Evolutionary conservation across 2,113 vertebrate species (phyloP).

Genomic region (Perognathus longimembris): DNA sequence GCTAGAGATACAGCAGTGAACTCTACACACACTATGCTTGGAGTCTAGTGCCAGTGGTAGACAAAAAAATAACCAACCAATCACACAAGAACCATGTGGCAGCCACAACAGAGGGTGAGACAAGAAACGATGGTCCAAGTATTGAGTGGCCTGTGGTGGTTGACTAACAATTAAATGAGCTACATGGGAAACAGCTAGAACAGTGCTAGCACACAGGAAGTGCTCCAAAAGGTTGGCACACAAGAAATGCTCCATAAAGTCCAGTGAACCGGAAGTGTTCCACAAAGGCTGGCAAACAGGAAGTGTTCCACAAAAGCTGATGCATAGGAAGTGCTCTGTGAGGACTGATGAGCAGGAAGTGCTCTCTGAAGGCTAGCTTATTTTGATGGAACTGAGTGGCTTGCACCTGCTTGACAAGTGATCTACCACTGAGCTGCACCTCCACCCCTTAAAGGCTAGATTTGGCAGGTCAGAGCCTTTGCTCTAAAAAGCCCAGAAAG

Average conservation of each 20-base stretch:
- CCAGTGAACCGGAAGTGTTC: background rate
- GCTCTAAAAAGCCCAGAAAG: conserved; percentile 61
- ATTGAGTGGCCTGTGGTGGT: background rate
- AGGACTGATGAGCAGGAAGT: background rate
- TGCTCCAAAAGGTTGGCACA: background rate
- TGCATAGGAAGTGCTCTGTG: no score
- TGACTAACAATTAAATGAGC: background rate
- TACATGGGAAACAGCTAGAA: background rate
- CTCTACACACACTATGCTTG: background rate
- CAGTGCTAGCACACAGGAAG: background rate
- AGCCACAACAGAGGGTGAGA: background rate
- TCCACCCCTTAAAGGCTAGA: background rate
- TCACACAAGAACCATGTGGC: background rate
- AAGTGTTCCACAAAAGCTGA: background rate
- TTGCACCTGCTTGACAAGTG: background rate
- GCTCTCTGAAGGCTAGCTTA: no score
- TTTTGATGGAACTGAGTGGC: background rate
- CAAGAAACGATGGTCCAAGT: background rate
- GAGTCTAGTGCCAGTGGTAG: background rate
- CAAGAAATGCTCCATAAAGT: background rate
- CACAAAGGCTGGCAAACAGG: background rate
- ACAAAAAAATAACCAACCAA: background rate
- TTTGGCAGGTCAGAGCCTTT: conserved; percentile 50
- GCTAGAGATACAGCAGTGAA: background rate
- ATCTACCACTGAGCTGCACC: background rate